A percentile compares a stretch with the other conserved stretches of the same genome.
phyloP scores from a whole-genome alignment of 1,140 invertebrate genomes.

The Idris sp. region DNA sequence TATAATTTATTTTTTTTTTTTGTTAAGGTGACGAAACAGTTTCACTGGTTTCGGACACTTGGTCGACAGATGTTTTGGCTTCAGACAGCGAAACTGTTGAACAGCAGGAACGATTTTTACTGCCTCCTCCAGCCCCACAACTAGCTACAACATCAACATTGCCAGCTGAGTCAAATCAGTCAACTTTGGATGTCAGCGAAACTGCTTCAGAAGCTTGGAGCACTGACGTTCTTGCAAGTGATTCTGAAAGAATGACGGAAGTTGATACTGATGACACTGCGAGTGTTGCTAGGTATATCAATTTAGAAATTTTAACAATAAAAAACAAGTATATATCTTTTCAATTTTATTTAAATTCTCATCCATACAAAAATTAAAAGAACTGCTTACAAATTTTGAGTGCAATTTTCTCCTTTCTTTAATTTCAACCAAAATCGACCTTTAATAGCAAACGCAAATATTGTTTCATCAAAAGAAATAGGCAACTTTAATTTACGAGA shows the following conservation, averaged over 20 bases:
- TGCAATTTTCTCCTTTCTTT: conserved; percentile 15
- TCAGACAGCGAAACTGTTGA: conserved; percentile 95
- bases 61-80: conserved; percentile 96
- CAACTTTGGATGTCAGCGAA: conserved; percentile 86
- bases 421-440: conserved; percentile 34
- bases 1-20: no score
- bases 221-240: conserved; percentile 96
- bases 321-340: no score
- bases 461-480: conserved; percentile 16
- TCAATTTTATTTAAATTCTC: no score
- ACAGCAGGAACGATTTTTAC: conserved; percentile 81
- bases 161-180: conserved; percentile 65
- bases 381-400: no score
- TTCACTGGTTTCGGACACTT: no score
- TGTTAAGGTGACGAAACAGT: no score
- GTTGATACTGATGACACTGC: conserved; percentile 89
- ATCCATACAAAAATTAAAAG: no score
- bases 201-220: conserved; percentile 98
- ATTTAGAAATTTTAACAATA: neutral
- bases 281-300: conserved; percentile 82
- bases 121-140: conserved; percentile 67
- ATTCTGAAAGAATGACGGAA: conserved; percentile 94
- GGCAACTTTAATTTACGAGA: conserved; percentile 25
- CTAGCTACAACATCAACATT: conserved; percentile 65
- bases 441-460: conserved; percentile 9